These are phyloP conservation scores for Vimba vimba DNA, from an alignment of 2,113 vertebrate genomes.

Conservation along the genomic window DNA sequence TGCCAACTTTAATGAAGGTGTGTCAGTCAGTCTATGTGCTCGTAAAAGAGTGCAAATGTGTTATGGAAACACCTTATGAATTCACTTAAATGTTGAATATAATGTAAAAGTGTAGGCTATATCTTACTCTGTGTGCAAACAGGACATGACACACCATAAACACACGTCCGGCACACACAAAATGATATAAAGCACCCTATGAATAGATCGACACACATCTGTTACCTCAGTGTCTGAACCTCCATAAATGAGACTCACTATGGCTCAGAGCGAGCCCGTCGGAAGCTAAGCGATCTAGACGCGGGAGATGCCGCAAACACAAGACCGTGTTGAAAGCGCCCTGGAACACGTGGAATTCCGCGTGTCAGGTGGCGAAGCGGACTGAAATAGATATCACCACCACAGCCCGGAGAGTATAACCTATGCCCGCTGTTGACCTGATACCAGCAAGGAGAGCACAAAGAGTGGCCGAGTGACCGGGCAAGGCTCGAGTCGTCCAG, in stretches of 20 bases:
- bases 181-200: slow-evolving; percentile 46
- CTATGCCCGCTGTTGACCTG: slow-evolving; percentile 61
- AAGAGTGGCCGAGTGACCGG: slow-evolving; percentile 60
- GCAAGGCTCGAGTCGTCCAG: slow-evolving; percentile 74
- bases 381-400: slow-evolving; percentile 81
- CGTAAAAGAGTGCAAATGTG: background rate
- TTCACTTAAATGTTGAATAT: background rate
- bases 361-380: slow-evolving; percentile 66
- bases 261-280: slow-evolving; percentile 70
- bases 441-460: slow-evolving; percentile 45
- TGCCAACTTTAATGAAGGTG: background rate
- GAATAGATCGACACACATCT: slow-evolving; percentile 81
- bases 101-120: background rate
- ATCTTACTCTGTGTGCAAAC: background rate
- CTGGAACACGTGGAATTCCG: slow-evolving; percentile 64
- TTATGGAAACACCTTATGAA: background rate
- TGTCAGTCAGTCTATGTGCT: background rate
- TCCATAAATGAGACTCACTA: slow-evolving; percentile 75
- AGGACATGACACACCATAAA: background rate
- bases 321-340: slow-evolving; percentile 66
- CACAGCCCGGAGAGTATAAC: slow-evolving; percentile 61
- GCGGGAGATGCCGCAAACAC: slow-evolving; percentile 72
- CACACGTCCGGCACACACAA: background rate
- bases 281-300: slow-evolving; percentile 76
- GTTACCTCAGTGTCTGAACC: slow-evolving; percentile 73